A percentile compares a stretch with the other conserved stretches of the same genome.
Conservation (phyloP, 2,797 vertebrate genomes). For the Scolopax bukidnonensis region DNA sequence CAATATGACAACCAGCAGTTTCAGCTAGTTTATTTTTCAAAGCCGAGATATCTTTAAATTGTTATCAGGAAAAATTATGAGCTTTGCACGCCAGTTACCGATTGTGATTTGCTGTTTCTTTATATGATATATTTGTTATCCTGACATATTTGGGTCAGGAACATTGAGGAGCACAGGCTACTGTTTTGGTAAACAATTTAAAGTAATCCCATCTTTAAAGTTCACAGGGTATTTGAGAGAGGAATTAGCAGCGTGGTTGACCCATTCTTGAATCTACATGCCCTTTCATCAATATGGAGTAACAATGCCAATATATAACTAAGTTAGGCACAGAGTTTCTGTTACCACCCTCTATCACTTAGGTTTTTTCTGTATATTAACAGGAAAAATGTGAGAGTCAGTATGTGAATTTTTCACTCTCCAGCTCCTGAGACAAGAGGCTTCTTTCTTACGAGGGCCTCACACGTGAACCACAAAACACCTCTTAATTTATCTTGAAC, state of each 20-base stretch:
- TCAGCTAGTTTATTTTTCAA: background rate
- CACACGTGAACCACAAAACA: background rate
- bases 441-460: background rate
- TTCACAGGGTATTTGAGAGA: background rate
- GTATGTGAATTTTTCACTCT: background rate
- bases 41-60: background rate
- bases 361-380: background rate
- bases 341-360: background rate
- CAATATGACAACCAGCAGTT: conserved; percentile 27
- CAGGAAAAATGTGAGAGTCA: background rate
- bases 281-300: background rate
- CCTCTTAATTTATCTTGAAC: background rate
- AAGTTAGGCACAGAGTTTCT: background rate
- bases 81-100: conserved; percentile 40
- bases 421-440: background rate
- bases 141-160: conserved; percentile 72
- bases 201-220: conserved; percentile 32
- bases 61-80: conserved; percentile 40
- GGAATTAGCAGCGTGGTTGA: background rate
- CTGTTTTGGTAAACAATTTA: conserved; percentile 51
- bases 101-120: conserved; percentile 62
- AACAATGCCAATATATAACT: background rate
- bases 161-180: conserved; percentile 34
- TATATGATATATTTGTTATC: conserved; percentile 31
- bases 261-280: background rate